phyloP scores from a whole-genome alignment of 1,140 invertebrate genomes.

The Tetragonula clypearis region DNA sequence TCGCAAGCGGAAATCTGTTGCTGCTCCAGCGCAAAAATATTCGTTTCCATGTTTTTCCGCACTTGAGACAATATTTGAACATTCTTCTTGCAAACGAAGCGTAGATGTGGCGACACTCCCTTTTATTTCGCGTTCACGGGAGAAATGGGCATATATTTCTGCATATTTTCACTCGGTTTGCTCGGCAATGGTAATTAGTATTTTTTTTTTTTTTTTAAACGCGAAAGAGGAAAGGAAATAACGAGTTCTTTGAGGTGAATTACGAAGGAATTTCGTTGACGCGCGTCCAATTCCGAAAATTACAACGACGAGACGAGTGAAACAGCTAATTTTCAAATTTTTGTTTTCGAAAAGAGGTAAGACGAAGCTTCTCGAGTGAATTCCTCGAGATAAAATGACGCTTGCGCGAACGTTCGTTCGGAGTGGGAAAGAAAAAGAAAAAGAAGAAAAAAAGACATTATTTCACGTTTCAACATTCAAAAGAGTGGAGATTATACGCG shows the following conservation, averaged over 20 bases:
- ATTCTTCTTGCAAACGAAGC: not conserved
- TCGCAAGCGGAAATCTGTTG: accelerated
- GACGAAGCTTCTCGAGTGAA: not conserved
- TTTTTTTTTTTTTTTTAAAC: not conserved
- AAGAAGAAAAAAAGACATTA: not conserved
- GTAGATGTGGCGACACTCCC: not conserved
- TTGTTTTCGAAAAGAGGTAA: not conserved
- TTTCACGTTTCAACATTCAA: not conserved
- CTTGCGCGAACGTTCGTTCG: not conserved
- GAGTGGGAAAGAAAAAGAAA: not conserved
- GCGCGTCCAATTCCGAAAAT: too few relatives aligned
- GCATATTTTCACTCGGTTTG: not conserved
- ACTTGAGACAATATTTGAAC: not conserved
- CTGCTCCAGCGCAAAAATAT: not conserved
- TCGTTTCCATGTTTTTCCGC: not conserved
- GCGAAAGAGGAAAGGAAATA: too few relatives aligned
- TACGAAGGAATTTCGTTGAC: not conserved
- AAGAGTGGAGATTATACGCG: not conserved
- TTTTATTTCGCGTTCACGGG: not conserved
- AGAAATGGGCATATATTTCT: not conserved
- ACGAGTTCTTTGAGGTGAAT: not conserved
- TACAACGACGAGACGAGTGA: not conserved
- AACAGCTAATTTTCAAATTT: not conserved
- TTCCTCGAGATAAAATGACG: not conserved
- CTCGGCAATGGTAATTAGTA: not conserved